Evolutionary conservation across 2,113 vertebrate genomes (phyloP).

Genomic region (Ptilonorhynchus violaceus): DNA sequence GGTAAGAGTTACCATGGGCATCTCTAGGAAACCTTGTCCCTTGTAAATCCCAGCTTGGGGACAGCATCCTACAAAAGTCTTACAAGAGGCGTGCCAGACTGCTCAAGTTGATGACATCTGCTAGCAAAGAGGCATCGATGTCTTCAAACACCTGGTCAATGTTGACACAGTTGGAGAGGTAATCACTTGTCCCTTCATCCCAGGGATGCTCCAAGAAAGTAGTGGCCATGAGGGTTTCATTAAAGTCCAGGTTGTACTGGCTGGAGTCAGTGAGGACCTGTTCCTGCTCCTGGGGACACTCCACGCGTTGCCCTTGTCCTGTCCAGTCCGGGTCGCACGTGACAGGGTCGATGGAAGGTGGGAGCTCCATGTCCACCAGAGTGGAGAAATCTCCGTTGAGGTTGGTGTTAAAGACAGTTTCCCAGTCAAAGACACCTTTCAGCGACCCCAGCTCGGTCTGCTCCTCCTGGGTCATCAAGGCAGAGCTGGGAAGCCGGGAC

Average conservation of each 20-base stretch:
- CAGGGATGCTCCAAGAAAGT: slow-evolving; percentile 90
- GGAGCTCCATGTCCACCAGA: slow-evolving; percentile 78
- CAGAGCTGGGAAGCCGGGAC: slow-evolving; percentile 71
- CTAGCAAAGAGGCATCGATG: slow-evolving; percentile 68
- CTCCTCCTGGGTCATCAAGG: slow-evolving; percentile 82
- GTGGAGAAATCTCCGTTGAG: slow-evolving; percentile 77
- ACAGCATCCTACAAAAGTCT: slow-evolving; percentile 1
- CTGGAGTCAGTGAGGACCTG: slow-evolving; percentile 62
- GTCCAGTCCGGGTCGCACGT: slow-evolving; percentile 73
- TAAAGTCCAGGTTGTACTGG: slow-evolving; percentile 80
- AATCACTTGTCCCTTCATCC: slow-evolving; percentile 80
- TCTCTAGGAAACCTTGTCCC: slow-evolving; percentile 10
- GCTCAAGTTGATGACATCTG: slow-evolving; percentile 74
- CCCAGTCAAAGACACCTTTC: slow-evolving; percentile 95
- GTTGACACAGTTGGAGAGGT: slow-evolving; percentile 77
- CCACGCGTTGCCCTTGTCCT: slow-evolving; percentile 64
- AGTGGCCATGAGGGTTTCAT: slow-evolving; percentile 88
- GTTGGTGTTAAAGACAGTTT: slow-evolving; percentile 84
- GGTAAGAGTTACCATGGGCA: neutral
- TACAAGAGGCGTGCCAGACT: slow-evolving; percentile 81
- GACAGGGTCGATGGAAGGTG: slow-evolving; percentile 76
- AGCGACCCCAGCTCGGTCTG: slow-evolving; percentile 84
- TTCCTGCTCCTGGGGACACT: slow-evolving; percentile 61
- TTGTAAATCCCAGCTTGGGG: neutral
- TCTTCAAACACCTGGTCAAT: slow-evolving; percentile 85